Conservation (phyloP, 2,113 vertebrate genomes). For the Callaeas wilsoni region DNA sequence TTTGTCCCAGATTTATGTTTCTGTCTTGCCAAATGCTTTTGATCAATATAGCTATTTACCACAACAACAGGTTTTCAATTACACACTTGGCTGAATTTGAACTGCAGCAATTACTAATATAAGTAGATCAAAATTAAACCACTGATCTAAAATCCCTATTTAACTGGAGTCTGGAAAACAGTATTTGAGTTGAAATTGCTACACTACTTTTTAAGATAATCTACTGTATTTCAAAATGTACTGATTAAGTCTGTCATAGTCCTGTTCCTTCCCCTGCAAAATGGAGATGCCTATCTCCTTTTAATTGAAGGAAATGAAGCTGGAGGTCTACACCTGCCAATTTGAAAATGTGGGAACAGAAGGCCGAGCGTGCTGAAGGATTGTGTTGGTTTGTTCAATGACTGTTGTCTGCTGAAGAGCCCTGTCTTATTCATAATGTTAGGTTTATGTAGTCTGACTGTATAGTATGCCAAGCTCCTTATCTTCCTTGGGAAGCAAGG, state of each 20-base stretch:
- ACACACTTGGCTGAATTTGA: constrained; percentile 75
- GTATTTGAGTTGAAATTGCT: constrained; percentile 26
- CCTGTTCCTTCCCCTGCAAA: not conserved
- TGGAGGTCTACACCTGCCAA: not conserved
- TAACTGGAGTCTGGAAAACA: constrained; percentile 52
- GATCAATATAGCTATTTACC: constrained; percentile 24
- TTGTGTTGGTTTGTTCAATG: not conserved
- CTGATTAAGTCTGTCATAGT: not conserved
- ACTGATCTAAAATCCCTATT: constrained; percentile 72
- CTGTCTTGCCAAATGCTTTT: constrained; percentile 56
- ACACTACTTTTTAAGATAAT: not conserved
- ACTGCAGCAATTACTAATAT: constrained; percentile 73
- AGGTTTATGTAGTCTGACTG: not conserved
- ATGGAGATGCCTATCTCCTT: not conserved
- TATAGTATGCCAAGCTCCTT: not conserved
- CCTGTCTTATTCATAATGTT: not conserved
- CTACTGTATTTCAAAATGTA: not conserved
- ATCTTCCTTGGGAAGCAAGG: not conserved
- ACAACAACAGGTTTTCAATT: constrained; percentile 78
- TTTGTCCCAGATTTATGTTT: constrained; percentile 39
- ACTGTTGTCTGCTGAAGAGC: not conserved
- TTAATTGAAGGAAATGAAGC: not conserved
- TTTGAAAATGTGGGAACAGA: not conserved
- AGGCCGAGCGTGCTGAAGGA: not conserved
- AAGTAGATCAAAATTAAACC: constrained; percentile 80